Evolutionary conservation across 2,888 invertebrate genomes (phyloP).

Genomic region (Geotrupes spiniger): DNA sequence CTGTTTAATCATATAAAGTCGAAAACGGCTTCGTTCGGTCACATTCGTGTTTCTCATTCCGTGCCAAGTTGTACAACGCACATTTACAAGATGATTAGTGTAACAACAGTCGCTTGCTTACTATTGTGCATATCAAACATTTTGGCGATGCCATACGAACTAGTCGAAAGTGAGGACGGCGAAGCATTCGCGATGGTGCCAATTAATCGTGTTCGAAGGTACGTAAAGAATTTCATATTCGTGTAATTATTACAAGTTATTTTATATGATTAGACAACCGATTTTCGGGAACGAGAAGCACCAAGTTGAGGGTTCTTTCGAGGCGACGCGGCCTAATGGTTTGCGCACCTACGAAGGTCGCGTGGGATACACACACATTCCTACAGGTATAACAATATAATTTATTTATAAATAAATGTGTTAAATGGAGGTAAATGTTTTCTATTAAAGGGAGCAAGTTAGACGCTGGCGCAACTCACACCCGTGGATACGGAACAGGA

Average conservation of each 20-base stretch:
- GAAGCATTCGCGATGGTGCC: not conserved
- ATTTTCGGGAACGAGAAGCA: slow-evolving; percentile 25
- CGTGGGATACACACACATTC: slow-evolving; percentile 28
- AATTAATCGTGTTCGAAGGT: not conserved
- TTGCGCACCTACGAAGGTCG: slow-evolving; percentile 23
- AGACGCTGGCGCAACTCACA: slow-evolving; percentile 16
- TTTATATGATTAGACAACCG: slow-evolving; percentile 21
- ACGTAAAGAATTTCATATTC: not conserved
- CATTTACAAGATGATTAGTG: too few species aligned
- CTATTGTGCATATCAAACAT: not conserved
- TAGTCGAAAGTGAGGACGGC: not conserved
- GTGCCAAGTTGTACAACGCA: too few species aligned
- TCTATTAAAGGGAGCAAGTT: slow-evolving; percentile 13
- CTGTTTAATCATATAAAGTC: too few species aligned
- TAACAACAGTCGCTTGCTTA: too few species aligned
- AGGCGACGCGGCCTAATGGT: slow-evolving; percentile 21
- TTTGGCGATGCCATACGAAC: not conserved
- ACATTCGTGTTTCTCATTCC: too few species aligned
- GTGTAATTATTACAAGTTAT: not conserved
- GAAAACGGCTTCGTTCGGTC: too few species aligned
- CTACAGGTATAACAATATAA: slow-evolving; percentile 24
- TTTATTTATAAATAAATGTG: too few species aligned
- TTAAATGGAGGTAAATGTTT: too few species aligned
- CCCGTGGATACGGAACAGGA: slow-evolving; percentile 21
- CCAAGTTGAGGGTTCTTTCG: slow-evolving; percentile 21